These are phyloP conservation scores for Caiman crocodilus DNA, from an alignment of 2,797 vertebrate species.

Conservation along the genomic window DNA sequence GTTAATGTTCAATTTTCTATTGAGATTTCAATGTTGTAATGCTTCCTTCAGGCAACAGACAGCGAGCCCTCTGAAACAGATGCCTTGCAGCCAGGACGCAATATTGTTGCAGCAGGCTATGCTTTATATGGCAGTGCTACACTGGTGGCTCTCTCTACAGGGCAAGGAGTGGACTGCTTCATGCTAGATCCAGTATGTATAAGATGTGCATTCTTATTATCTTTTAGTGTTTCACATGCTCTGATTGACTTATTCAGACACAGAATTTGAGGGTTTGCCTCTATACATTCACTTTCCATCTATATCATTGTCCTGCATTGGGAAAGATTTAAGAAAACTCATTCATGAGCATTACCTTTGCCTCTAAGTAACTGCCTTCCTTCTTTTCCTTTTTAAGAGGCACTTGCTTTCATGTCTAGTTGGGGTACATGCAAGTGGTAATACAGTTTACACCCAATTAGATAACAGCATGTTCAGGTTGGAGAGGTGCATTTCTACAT, in stretches of 20 bases:
- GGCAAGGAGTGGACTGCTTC: slow-evolving; percentile 94
- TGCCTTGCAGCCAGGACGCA: slow-evolving; percentile 89
- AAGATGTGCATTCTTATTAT: not conserved
- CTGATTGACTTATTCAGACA: not conserved
- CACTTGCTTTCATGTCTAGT: not conserved
- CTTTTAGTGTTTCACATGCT: not conserved
- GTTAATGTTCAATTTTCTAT: not conserved
- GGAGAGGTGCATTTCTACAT: not conserved
- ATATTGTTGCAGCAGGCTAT: slow-evolving; percentile 94
- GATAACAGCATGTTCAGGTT: not conserved
- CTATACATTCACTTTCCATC: not conserved
- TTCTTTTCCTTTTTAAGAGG: not conserved
- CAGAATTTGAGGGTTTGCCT: not conserved
- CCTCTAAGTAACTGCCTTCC: not conserved
- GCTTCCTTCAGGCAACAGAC: slow-evolving; percentile 81
- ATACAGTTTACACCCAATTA: not conserved
- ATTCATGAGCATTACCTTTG: not conserved
- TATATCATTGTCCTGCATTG: not conserved
- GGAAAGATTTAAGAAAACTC: not conserved
- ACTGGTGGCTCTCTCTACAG: slow-evolving; percentile 92
- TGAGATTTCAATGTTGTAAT: not conserved
- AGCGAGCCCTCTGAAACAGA: slow-evolving; percentile 89
- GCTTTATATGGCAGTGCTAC: slow-evolving; percentile 96
- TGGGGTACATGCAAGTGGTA: not conserved
- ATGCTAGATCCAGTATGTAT: slow-evolving; percentile 93